Base-by-base conservation (phyloP, 2,113 vertebrate species). In the Delphinapterus leucas region DNA sequence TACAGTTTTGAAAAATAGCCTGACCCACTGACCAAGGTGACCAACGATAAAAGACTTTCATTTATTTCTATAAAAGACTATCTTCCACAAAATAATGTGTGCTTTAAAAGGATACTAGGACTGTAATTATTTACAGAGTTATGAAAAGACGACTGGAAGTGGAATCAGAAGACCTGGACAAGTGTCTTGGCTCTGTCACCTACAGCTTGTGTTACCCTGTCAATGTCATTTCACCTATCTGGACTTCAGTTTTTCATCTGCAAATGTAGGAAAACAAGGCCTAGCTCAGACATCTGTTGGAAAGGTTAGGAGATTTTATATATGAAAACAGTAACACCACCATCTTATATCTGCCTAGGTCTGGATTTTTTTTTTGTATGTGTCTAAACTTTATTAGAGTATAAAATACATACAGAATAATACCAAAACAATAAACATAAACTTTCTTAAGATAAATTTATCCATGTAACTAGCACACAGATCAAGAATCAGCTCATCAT, bases 31-130 rank as follows among this genome's bases (percentile, higher is more conserved):
- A 47, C 49, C 23, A 25, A 82, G 47, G 38, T 31, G 28, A 65
- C 70, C 44, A 84, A 26, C 11, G 41, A 91, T 36, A 91, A 95
- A 68, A 65, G 36, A 84, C 73, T 90, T 96, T 76, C 49, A 70
- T 63, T 80, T 86, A 88, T 74, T 96, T 93, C 80, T 67, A 76
- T 47, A 81, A 70, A 90, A 79, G 31, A 63, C n/a, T 31, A 60
- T 93, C n/a, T 90, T 82, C 31, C 38, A 93, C 12, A 95, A 79
- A 88, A 91, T 63, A 70, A 38, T 61, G 67, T 83, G 17, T 79
- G 9, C 60, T 93, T 92, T 93, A 89, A 97, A 91, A 95, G 73
- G n/a, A 71, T 26, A 71, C 58, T 26, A 71, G 61, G 47, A 79
- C 31, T 68, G 23, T 33, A 67, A 44, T 60, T 93, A 81, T 33